A percentile compares a stretch with the other conserved stretches of the same genome.
Evolutionary conservation across 2,888 invertebrate genomes (phyloP).

Genomic region (Phorcus lineatus): DNA sequence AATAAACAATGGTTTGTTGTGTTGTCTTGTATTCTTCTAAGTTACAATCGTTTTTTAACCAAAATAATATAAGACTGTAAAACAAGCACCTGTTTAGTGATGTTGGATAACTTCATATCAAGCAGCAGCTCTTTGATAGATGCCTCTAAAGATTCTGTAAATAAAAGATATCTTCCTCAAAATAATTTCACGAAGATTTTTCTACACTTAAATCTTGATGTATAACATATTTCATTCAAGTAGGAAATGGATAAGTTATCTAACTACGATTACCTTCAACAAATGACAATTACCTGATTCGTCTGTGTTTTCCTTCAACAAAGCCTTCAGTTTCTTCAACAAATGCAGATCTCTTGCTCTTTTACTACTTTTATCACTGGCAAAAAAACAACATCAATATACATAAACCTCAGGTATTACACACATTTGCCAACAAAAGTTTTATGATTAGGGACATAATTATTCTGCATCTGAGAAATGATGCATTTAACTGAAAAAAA

Average conservation of each 20-base stretch:
- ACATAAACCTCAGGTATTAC: no score
- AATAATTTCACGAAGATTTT: no score
- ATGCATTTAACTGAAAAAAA: no score
- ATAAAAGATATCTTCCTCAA: no score
- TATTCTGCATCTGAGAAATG: no score
- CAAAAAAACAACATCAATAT: slow-evolving; percentile 31
- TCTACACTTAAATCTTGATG: no score
- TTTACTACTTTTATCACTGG: slow-evolving; percentile 89
- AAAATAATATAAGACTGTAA: background rate
- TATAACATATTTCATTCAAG: no score
- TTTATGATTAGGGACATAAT: no score
- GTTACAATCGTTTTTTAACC: no score
- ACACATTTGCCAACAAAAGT: no score
- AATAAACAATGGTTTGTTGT: background rate
- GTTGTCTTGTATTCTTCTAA: no score
- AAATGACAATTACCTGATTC: slow-evolving; percentile 62
- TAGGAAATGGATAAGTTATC: no score
- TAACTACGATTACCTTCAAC: background rate
- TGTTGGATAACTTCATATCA: slow-evolving; percentile 71
- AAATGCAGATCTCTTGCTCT: slow-evolving; percentile 91
- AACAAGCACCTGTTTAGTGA: slow-evolving; percentile 69
- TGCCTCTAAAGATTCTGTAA: slow-evolving; percentile 56
- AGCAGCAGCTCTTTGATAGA: slow-evolving; percentile 62
- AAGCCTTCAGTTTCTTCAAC: slow-evolving; percentile 81
- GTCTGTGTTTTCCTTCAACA: slow-evolving; percentile 69